Base-by-base conservation (phyloP, 2,113 vertebrate genomes). In the Callipepla squamata region DNA sequence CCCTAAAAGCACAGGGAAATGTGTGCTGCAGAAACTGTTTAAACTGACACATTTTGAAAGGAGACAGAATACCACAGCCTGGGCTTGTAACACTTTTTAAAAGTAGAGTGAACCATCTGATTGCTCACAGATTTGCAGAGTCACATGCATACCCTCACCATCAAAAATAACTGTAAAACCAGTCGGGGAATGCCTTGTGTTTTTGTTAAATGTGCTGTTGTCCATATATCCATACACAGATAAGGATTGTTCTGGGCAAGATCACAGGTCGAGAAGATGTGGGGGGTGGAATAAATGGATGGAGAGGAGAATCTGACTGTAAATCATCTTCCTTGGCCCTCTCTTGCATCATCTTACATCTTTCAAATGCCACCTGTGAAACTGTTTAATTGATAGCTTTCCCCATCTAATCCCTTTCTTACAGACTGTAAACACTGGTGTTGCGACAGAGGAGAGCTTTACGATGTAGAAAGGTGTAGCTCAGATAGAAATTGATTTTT, bases 1-100 rank as follows among this genome's bases (percentile, higher is more conserved):
- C 65, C 69, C 69, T 81, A 85, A 30, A 25, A 68, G 59, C 40
- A 20, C 1, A 0, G n/a, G 13, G 0, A 76, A 62, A 69, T 2
- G 7, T 58, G 53, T 40, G 47, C 53, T 62, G 59, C 84, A 63
- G 75, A 45, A 87, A 61, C 55, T 93, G 85, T 95, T 95, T 91
- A 87, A 89, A 47, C 91, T 92, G 78, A 74, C 68, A 82, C 13
- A 0, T 91, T 91, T 89, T 23, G 2, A 92, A 92, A 82, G 50
- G 79, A 96, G 72, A 9, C 72, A 55, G 92, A 80, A 77, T 79
- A 80, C 6, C 63, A 67, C 62, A 92, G 74, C 63, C 72, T 85
- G 89, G 91, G 79, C 72, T 44, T 57, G 42, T 67, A 93, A 87
- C 81, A 74, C 76, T 96, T 89, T 67, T 82, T 59, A 68, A 91